Conservation (phyloP, 2,797 vertebrate species). For the Sciurus vulgaris region DNA sequence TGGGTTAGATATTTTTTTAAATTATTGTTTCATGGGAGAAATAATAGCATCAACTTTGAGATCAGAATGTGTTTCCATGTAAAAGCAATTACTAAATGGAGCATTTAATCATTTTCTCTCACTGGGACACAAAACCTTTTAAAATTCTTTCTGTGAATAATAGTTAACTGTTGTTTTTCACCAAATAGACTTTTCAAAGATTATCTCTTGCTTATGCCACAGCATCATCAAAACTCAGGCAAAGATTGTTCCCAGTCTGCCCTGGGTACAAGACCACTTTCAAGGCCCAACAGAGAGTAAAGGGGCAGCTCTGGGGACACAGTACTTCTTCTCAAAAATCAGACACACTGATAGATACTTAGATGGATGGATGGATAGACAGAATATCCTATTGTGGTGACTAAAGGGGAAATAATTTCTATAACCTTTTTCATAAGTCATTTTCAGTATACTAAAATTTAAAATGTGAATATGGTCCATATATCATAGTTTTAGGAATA, state of each 20-base stretch:
- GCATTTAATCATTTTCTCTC: not conserved
- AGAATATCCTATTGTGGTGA: not conserved
- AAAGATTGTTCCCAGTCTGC: not conserved
- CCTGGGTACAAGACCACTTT: no score
- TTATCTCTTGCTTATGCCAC: not conserved
- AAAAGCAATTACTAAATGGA: not conserved
- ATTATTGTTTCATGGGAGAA: slow-evolving; percentile 48
- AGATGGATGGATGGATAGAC: not conserved
- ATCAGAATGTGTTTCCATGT: not conserved
- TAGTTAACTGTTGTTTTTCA: slow-evolving; percentile 24
- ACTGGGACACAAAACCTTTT: not conserved
- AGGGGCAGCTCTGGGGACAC: not conserved
- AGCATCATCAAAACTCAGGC: not conserved
- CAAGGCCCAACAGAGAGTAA: not conserved
- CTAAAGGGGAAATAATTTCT: not conserved
- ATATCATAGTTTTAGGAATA: not conserved
- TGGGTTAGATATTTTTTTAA: slow-evolving; percentile 24
- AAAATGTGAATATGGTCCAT: not conserved
- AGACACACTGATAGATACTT: not conserved
- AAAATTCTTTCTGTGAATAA: slow-evolving; percentile 38
- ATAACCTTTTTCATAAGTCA: not conserved
- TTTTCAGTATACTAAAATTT: not conserved
- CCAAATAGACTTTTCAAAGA: not conserved
- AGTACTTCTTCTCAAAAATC: slow-evolving; percentile 16
- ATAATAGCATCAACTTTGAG: slow-evolving; percentile 62